Base-by-base conservation (phyloP, 92 coral and sea anemone genomes). In the Hydrozoanthus gracilis region DNA sequence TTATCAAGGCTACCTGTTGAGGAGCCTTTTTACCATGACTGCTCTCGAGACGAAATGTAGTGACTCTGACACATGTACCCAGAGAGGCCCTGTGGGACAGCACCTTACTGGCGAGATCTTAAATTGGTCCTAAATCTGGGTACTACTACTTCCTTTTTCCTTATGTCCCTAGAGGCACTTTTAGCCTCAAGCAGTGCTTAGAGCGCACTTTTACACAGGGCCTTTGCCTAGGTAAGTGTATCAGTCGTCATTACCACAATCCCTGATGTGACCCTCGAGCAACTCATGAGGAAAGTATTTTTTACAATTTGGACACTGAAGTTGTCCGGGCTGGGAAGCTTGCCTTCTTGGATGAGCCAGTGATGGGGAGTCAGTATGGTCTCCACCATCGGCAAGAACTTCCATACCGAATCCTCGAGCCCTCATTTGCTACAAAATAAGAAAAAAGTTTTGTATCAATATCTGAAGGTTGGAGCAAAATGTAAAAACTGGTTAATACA, bases 201-300 rank as follows among this genome's bases (percentile, higher is more conserved):
- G 87, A 58, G 51, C 20, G 64, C 12, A 51, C 18, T 50, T 10
- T 70, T 45, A 83, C 79, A 71, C 56, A 71, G 78, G 68, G 79
- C 68, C 78, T 50, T 39, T 52, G 8, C 86, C 67, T 15, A 84
- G 89, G 69, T 86, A 83, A 77, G 71, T 73, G 78, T 86, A 80
- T 51, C 84, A 76, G 78, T 78, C 78, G 44, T 94, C 95, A 11
- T 87, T 90, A 39, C 85, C 83, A 44, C 98, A 94, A 54, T 94
- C 98, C 64, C 91, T 85, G 76, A 92, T 80, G 82, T 94, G 98
- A 70, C 90, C 90, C 73, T 94, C 98, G n/a, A 94, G 88, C 11
- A 92, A 46, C 79, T 94, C 95, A 78, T 92, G 92, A 0, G 98
- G 98, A 39, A 92, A 91, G 10, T 87, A 35, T 14, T 91, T 83